Conservation (phyloP, 1,140 invertebrate genomes). For the Lethrus apterus region DNA sequence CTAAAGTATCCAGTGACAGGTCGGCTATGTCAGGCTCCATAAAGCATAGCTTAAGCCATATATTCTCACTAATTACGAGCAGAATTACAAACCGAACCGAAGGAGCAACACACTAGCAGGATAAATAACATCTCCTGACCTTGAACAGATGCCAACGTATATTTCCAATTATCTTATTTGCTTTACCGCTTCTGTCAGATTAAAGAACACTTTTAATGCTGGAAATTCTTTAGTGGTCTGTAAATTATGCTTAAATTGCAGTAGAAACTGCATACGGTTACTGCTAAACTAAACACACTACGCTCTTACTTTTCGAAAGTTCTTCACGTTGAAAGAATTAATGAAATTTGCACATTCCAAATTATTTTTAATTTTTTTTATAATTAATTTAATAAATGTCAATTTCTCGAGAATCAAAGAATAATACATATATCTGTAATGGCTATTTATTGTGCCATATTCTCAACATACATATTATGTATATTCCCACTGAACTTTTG, state of each 20-base stretch:
- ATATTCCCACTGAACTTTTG: no score
- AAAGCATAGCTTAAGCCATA: conserved; percentile 28
- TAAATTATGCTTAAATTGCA: conserved; percentile 34
- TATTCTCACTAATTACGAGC: conserved; percentile 32
- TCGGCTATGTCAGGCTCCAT: conserved; percentile 25
- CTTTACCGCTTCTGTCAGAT: conserved; percentile 36
- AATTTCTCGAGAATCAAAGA: no score
- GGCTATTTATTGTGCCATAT: no score
- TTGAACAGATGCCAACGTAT: conserved; percentile 38
- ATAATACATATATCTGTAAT: no score
- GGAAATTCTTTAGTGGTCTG: conserved; percentile 26
- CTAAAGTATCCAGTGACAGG: conserved; percentile 28
- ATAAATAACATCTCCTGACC: conserved; percentile 39
- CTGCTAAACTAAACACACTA: no score
- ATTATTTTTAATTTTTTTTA: no score
- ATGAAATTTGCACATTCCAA: no score
- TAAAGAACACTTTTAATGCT: conserved; percentile 36
- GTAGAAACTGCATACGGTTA: no score
- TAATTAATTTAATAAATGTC: no score
- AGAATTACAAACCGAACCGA: conserved; percentile 24
- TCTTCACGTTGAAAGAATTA: no score
- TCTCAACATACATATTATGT: no score
- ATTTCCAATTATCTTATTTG: conserved; percentile 41
- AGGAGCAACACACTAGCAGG: conserved; percentile 20
- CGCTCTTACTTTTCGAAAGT: no score